phyloP scores from a whole-genome alignment of 2,888 invertebrate genomes.

The Mythimna albipuncta region DNA sequence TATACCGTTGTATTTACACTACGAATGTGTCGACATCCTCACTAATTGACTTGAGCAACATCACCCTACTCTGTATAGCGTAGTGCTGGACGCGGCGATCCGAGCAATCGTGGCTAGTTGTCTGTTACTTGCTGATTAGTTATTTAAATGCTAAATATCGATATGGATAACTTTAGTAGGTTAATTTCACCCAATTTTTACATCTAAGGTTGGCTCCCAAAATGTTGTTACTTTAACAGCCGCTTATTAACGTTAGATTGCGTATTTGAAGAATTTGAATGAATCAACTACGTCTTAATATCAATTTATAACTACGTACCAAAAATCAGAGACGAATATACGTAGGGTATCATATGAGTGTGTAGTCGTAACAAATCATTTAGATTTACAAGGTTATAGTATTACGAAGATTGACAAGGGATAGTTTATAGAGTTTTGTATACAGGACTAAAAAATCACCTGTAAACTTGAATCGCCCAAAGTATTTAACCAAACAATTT shows the following conservation, averaged over 20 bases:
- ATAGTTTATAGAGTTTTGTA: constrained; percentile 12
- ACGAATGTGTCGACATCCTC: constrained; percentile 56
- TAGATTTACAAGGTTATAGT: constrained; percentile 24
- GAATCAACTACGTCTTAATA: constrained; percentile 45
- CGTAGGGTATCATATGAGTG: constrained; percentile 43
- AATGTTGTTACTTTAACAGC: constrained; percentile 2
- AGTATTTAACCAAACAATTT: background rate
- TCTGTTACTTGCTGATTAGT: constrained; percentile 25
- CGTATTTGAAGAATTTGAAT: constrained; percentile 37
- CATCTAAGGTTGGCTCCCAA: constrained; percentile 26
- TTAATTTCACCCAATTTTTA: constrained; percentile 18
- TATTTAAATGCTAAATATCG: constrained; percentile 49
- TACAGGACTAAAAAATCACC: background rate
- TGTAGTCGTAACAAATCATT: constrained; percentile 49
- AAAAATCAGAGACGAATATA: constrained; percentile 53
- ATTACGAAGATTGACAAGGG: constrained; percentile 34
- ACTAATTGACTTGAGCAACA: constrained; percentile 82
- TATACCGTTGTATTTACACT: constrained; percentile 52
- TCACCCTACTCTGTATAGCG: constrained; percentile 50
- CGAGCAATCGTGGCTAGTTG: constrained; percentile 26
- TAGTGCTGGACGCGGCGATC: constrained; percentile 46
- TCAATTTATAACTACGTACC: constrained; percentile 53
- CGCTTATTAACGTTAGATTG: constrained; percentile 27
- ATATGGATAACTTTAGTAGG: constrained; percentile 53
- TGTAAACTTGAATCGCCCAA: constrained; percentile 6